Percentiles rank a stretch among this genome's conserved stretches.
Evolutionary conservation across 2,113 vertebrate species (phyloP).

Genomic region (Archocentrus centrarchus): DNA sequence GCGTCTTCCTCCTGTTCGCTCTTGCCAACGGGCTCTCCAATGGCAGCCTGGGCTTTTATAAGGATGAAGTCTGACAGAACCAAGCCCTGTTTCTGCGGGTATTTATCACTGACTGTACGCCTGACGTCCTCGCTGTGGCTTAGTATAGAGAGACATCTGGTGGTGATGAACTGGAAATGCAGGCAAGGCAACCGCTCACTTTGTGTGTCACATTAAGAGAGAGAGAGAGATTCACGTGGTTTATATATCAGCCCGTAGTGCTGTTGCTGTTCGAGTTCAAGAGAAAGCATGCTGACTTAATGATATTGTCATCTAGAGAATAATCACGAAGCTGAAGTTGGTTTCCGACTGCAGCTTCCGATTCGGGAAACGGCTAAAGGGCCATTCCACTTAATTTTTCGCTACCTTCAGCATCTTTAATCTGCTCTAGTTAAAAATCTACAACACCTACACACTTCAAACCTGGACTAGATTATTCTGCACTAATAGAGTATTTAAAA

Average conservation of each 20-base stretch:
- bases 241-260: neutral
- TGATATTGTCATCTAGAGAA: neutral
- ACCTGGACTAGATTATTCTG: too few species aligned
- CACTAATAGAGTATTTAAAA: too few species aligned
- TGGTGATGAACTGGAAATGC: conserved; percentile 15
- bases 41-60: conserved; percentile 64
- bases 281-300: neutral
- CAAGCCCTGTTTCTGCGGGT: conserved; percentile 81
- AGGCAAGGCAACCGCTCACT: neutral
- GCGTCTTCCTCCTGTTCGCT: conserved; percentile 67
- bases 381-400: too few species aligned
- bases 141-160: conserved; percentile 66
- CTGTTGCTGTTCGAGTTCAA: neutral
- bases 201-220: neutral
- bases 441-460: too few species aligned
- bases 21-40: conserved; percentile 65
- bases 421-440: too few species aligned
- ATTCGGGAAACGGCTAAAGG: too few species aligned
- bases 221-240: too few species aligned
- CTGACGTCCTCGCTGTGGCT: neutral
- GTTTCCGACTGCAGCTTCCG: too few species aligned
- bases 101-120: conserved; percentile 51
- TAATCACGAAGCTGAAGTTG: neutral
- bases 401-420: too few species aligned
- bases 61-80: conserved; percentile 72